A percentile compares a stretch with the other conserved stretches of the same genome.
Conservation (phyloP, 2,113 vertebrate genomes). For the Cyprinus carpio region DNA sequence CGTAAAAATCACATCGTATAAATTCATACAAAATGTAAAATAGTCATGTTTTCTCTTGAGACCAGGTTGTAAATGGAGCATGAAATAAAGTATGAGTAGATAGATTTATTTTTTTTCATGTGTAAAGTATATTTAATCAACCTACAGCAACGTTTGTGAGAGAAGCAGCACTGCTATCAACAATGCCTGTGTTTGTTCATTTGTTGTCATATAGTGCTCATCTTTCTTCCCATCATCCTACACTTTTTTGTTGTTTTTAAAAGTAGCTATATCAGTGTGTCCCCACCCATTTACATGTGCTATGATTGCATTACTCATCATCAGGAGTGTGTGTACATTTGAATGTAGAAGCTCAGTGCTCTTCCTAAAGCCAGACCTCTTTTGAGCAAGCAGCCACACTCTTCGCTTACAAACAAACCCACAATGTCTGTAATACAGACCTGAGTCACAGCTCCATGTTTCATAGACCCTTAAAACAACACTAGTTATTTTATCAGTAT, state of each 20-base stretch:
- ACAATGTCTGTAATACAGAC: slow-evolving; percentile 12
- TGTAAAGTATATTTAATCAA: neutral
- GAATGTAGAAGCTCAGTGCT: neutral
- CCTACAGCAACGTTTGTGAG: neutral
- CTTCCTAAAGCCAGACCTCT: slow-evolving; percentile 15
- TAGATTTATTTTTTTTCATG: neutral
- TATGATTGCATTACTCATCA: neutral
- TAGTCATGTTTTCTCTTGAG: neutral
- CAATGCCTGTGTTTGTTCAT: neutral
- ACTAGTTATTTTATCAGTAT: neutral
- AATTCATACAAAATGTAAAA: slow-evolving; percentile 9
- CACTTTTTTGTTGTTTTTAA: slow-evolving; percentile 32
- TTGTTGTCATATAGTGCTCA: slow-evolving; percentile 5
- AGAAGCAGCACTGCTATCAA: neutral
- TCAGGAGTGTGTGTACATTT: slow-evolving; percentile 1
- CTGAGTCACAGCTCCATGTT: slow-evolving; percentile 19
- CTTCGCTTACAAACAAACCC: slow-evolving; percentile 10
- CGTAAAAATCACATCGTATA: neutral
- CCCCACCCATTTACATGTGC: slow-evolving; percentile 4
- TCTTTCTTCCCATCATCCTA: neutral
- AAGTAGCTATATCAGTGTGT: neutral
- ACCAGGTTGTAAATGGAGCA: neutral
- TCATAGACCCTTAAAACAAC: slow-evolving; percentile 13
- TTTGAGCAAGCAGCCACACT: neutral
- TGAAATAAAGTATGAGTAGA: neutral